Conservation (phyloP, 2,888 invertebrate genomes). For the Xestia sexstrigata region DNA sequence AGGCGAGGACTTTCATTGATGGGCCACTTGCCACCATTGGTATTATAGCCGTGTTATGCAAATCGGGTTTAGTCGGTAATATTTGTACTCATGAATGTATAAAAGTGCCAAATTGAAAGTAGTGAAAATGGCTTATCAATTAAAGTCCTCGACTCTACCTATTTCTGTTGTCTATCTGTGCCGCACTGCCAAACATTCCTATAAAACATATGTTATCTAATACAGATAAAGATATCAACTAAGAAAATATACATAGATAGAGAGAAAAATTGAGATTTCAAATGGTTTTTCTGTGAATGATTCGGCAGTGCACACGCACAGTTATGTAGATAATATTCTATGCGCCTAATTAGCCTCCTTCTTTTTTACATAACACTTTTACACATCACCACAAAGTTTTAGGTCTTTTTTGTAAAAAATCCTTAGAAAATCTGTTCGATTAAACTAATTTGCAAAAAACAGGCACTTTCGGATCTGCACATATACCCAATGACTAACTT, state of each 20-base stretch:
- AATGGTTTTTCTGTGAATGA: background rate
- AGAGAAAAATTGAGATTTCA: background rate
- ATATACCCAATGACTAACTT: background rate
- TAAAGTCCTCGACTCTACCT: too few species aligned
- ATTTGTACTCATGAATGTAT: too few species aligned
- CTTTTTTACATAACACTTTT: background rate
- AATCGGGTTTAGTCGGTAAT: too few species aligned
- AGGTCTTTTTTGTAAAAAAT: background rate
- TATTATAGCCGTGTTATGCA: too few species aligned
- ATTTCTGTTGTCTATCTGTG: too few species aligned
- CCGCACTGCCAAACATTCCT: background rate
- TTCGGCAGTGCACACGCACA: background rate
- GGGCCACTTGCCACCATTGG: too few species aligned
- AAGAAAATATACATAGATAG: background rate
- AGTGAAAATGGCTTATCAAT: too few species aligned
- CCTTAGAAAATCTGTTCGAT: background rate
- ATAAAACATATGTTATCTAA: background rate
- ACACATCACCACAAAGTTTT: background rate
- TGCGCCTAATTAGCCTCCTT: background rate
- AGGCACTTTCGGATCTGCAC: background rate
- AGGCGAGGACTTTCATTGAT: too few species aligned
- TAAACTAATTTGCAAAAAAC: background rate
- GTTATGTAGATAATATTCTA: background rate
- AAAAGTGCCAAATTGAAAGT: too few species aligned
- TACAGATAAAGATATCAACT: background rate